Evolutionary conservation across 2,888 invertebrate genomes (phyloP), one percentile per base, ranked within the genome.

Genomic region (Drosophila neotestacea): DNA sequence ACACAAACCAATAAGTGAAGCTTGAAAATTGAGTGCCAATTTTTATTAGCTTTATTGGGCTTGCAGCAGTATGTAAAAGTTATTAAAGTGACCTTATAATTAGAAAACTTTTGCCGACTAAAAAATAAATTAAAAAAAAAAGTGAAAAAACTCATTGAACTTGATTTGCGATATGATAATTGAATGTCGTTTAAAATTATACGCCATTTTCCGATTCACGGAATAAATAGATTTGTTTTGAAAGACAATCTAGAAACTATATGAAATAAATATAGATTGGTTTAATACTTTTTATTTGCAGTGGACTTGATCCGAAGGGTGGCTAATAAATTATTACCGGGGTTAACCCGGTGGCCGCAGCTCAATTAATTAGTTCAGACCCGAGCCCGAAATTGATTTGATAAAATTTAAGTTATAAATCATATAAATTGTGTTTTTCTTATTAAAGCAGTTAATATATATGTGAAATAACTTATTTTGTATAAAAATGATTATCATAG

Each of bases 11-110:
- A 52, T 47, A 59, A 62, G 46, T 59, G 59, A 58, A 63, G 61
- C 77, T 72, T 78, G 61, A 78, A 70, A 75, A 75, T 67, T 72
- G 66, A 62, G 30, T 64, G 63, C 52, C 69, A 72, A 62, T 70
- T 66, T 51, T 42, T 38, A 32, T 51, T 28, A 39, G 32, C 38
- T 46, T 34, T 51, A 6, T 36, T 6, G 39, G 13, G 51, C 32
- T 30, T 42, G 11, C 54, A 38, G 55, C 34, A 36, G 50, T 69
- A 69, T 77, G 65, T 66, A 74, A 74, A 70, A 79, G 61, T 56
- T 51, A 60, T 38, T 41, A 36, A 39, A 65, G 62, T 63, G 58
- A 46, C 54, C 68, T 69, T 69, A 67, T 79, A 79, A 79, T 79
- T 75, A 72, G 76, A 79, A 78, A 78, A 78, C 69, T 78, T 79